These are phyloP conservation scores for Oreochromis niloticus DNA, from an alignment of 2,113 vertebrate genomes.

Conservation along the genomic window DNA sequence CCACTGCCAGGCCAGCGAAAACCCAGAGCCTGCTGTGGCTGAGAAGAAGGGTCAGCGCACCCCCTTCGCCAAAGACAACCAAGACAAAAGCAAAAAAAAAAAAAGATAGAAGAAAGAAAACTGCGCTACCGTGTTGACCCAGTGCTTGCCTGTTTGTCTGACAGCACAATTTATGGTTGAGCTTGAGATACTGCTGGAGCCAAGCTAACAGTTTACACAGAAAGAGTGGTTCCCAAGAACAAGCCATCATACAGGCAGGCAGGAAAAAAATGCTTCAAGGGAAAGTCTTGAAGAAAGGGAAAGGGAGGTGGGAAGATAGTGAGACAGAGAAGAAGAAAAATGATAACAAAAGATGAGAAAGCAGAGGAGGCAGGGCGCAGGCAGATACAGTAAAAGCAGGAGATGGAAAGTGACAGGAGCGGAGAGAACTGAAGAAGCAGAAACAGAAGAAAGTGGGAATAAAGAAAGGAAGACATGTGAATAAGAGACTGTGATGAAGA, in stretches of 20 bases:
- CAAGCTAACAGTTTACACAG: constrained; percentile 31
- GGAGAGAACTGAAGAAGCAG: not conserved
- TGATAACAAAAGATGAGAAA: not conserved
- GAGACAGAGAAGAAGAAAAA: not conserved
- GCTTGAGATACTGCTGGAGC: constrained; percentile 29
- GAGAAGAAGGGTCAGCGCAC: not conserved
- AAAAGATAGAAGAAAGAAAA: not conserved
- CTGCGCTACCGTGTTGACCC: not conserved
- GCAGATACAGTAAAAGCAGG: not conserved
- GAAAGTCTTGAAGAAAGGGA: constrained; percentile 4
- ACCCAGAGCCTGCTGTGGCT: not conserved
- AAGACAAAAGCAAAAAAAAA: not conserved
- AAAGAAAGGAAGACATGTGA: not conserved
- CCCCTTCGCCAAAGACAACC: not conserved
- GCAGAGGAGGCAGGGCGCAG: not conserved
- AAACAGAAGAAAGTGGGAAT: not conserved
- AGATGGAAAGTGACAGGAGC: not conserved
- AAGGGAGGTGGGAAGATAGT: constrained; percentile 9
- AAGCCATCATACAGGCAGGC: not conserved
- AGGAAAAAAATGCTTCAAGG: not conserved
- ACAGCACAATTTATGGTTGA: constrained; percentile 32
- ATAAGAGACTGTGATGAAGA: not conserved
- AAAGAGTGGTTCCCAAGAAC: constrained; percentile 45
- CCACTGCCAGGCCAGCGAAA: not conserved
- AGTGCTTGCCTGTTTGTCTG: constrained; percentile 6